These are phyloP conservation scores for Goniozus legneri DNA, from an alignment of 1,140 invertebrate genomes.

Conservation along the genomic window DNA sequence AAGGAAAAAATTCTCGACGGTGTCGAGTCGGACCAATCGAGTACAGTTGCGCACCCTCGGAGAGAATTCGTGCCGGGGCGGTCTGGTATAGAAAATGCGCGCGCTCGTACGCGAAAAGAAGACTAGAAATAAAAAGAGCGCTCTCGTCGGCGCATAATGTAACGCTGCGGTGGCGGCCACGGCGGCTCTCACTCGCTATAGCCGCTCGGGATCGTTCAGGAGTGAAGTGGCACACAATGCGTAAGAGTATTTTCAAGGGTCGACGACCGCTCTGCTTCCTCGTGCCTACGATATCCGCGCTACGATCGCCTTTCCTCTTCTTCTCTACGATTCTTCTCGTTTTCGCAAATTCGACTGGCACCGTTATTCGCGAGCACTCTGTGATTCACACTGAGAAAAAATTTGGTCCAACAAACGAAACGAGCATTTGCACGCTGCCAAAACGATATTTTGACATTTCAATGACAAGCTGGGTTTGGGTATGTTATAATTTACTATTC, in stretches of 20 bases:
- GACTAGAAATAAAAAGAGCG: slow-evolving; percentile 2
- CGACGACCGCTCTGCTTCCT: slow-evolving; percentile 50
- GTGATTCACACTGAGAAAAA: background rate
- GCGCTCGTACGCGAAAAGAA: no score
- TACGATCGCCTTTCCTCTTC: slow-evolving; percentile 1
- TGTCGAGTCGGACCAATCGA: no score
- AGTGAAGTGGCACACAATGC: slow-evolving; percentile 53
- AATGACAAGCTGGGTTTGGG: no score
- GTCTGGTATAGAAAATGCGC: no score
- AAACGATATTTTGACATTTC: no score
- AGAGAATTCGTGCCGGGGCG: no score
- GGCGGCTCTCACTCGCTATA: slow-evolving; percentile 16
- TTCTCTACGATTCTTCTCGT: slow-evolving; percentile 15
- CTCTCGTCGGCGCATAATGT: slow-evolving; percentile 19
- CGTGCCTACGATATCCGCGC: no score
- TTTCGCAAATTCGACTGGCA: no score
- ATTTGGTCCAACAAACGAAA: background rate
- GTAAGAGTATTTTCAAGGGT: slow-evolving; percentile 50
- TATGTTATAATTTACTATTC: background rate
- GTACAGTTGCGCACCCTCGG: no score
- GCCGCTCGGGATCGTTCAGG: slow-evolving; percentile 27
- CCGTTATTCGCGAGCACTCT: background rate
- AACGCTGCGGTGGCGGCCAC: slow-evolving; percentile 18
- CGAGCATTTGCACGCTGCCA: background rate
- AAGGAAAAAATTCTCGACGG: no score